Conservation (phyloP, 2,888 invertebrate genomes). For the Torymus aiolomorphi region DNA sequence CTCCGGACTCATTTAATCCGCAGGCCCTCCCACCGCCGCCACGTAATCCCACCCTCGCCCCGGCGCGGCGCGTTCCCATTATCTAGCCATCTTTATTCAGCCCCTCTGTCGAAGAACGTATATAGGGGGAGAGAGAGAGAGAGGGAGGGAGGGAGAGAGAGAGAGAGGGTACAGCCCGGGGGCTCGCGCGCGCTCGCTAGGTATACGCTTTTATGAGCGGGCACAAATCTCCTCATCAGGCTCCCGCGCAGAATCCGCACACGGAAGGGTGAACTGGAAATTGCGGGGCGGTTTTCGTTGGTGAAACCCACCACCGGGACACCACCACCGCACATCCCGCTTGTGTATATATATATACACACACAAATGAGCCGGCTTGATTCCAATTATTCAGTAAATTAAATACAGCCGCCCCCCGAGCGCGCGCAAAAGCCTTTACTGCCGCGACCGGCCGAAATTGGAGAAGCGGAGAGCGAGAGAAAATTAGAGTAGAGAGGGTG, state of each 20-base stretch:
- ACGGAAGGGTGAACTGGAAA: conserved; percentile 61
- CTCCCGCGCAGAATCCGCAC: conserved; percentile 68
- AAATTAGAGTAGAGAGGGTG: conserved; percentile 56
- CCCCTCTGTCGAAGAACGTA: conserved; percentile 56
- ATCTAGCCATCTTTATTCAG: conserved; percentile 73
- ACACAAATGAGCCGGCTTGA: conserved; percentile 74
- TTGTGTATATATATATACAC: too few species aligned
- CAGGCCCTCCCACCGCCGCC: conserved; percentile 46
- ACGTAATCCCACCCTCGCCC: conserved; percentile 63
- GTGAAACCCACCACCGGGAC: conserved; percentile 37
- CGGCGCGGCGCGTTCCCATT: conserved; percentile 64
- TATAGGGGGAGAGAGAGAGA: background rate
- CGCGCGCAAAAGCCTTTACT: background rate
- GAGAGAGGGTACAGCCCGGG: conserved; percentile 2
- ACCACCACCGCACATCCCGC: conserved; percentile 21
- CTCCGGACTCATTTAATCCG: conserved; percentile 62
- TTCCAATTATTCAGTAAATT: conserved; percentile 76
- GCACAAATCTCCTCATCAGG: conserved; percentile 75
- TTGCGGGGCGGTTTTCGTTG: conserved; percentile 64
- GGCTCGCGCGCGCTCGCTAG: conserved; percentile 31
- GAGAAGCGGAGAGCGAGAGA: conserved; percentile 12
- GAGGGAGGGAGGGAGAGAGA: conserved; percentile 2
- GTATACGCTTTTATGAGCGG: conserved; percentile 71
- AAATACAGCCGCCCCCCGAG: conserved; percentile 71
- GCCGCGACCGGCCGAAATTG: background rate